Evolutionary conservation across 2,797 vertebrate species (phyloP), one percentile per base, ranked within the genome.

Genomic region (Acipenser oxyrinchus): DNA sequence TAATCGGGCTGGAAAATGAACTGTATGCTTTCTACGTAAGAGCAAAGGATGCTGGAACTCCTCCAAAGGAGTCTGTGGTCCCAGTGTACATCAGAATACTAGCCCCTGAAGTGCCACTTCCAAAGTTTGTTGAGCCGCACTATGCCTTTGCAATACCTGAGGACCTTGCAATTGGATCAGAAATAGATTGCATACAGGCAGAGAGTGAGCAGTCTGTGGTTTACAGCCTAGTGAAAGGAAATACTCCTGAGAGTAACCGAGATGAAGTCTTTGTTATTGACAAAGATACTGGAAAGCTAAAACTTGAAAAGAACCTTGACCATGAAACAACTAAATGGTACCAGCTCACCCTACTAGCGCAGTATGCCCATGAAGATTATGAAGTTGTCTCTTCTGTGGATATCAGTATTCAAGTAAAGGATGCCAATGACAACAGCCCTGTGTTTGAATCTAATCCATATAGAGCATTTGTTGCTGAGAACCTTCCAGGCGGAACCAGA

Each of bases 261-360:
- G 92, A 93, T 67, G 92, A 95, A 49, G 84, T 92, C 72, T 99
- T 99, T 79, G 90, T 93, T 51, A 87, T 99, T 8, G 93, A 96
- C 79, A 84, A 73, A 53, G 89, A 95, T 68, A 93, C 87, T 1
- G 97, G 96, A 57, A 81, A 84, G 18, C 79, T 99, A 76, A 99
- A 95, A 78, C 87, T 99, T 62, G 93, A 95, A 73, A 99, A 98
- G 76, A 89, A 76, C 65, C 91, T 99, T 2, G 93, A 99, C 78
- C 94, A 98, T 2, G 96, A 98, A 81, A 90, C 81, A 0, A 93
- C 95, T 6, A 98, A 97, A 74, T 98, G 96, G 96, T 98, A 96
- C 73, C 96, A 98, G 69, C 93, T 99, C 61, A 91, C 86, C 49
- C 60, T 99, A 60, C 76, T 82, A 49, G 93, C 90, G 51, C 86